phyloP scores from a whole-genome alignment of 2,888 invertebrate species.

The Conops quadrifasciatus region DNA sequence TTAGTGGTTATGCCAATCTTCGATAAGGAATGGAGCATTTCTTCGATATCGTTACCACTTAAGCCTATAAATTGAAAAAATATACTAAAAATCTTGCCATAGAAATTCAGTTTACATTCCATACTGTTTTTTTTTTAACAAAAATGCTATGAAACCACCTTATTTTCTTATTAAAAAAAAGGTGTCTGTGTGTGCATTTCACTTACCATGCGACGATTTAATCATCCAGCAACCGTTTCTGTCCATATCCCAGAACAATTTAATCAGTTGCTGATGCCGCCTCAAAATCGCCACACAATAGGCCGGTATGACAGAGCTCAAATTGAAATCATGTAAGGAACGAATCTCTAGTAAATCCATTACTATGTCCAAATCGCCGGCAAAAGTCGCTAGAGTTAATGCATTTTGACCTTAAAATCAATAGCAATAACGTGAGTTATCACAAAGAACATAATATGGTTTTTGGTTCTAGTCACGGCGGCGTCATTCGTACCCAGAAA shows the following conservation, averaged over 20 bases:
- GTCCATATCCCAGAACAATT: conserved; percentile 50
- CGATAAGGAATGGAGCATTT: conserved; percentile 33
- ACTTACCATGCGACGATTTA: conserved; percentile 45
- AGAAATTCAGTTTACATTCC: not conserved
- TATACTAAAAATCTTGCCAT: not conserved
- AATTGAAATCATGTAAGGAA: conserved; percentile 58
- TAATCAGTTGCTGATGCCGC: conserved; percentile 50
- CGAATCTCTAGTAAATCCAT: conserved; percentile 53
- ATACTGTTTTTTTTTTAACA: not conserved
- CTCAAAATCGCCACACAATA: conserved; percentile 58
- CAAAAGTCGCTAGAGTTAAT: conserved; percentile 58
- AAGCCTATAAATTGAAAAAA: conserved; percentile 40
- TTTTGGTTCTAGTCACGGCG: not conserved
- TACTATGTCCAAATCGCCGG: conserved; percentile 52
- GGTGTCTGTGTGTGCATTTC: not conserved
- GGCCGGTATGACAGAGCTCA: conserved; percentile 61
- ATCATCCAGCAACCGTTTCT: conserved; percentile 36
- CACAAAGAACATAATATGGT: not conserved
- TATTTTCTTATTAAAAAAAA: not conserved
- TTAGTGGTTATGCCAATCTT: too few relatives aligned
- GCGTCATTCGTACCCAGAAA: not conserved
- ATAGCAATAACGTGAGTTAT: not conserved
- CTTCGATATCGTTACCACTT: conserved; percentile 39
- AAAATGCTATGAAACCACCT: not conserved
- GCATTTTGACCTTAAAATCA: conserved; percentile 59